A percentile compares a stretch with the other conserved stretches of the same genome.
phyloP scores from a whole-genome alignment of 30 jellyfish, hydroid and myxozoan genomes.

The Chrysaora quinquecirrha region DNA sequence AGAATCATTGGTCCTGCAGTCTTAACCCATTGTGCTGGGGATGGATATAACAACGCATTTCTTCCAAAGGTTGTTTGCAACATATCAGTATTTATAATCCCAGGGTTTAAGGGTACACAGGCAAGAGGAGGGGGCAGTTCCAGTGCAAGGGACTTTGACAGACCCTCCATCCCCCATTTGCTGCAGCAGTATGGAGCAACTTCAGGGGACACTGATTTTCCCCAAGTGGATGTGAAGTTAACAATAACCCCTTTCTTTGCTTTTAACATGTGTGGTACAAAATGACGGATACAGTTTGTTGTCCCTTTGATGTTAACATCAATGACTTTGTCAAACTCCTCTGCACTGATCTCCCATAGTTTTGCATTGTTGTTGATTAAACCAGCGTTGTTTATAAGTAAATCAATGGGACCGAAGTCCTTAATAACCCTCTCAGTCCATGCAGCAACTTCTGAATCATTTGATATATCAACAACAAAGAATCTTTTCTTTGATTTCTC shows the following conservation, averaged over 20 bases:
- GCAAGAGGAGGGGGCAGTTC: constrained; percentile 91
- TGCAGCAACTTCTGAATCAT: constrained; percentile 44
- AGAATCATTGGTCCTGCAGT: constrained; percentile 74
- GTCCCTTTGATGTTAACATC: constrained; percentile 83
- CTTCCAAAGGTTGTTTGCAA: constrained; percentile 62
- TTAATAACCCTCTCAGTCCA: constrained; percentile 53
- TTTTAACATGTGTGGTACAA: constrained; percentile 78
- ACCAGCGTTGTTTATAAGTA: constrained; percentile 80
- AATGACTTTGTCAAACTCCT: constrained; percentile 67
- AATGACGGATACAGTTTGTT: constrained; percentile 63
- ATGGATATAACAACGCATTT: constrained; percentile 25
- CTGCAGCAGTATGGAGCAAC: constrained; percentile 92
- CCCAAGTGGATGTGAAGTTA: constrained; percentile 85
- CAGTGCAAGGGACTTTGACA: constrained; percentile 72
- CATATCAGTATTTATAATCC: constrained; percentile 79
- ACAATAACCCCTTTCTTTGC: constrained; percentile 77
- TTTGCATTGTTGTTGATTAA: constrained; percentile 22
- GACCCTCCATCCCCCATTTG: constrained; percentile 90
- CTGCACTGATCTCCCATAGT: constrained; percentile 69
- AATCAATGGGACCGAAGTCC: constrained; percentile 62
- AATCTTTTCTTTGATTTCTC: constrained; percentile 4
- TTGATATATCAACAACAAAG: constrained; percentile 57
- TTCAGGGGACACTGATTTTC: constrained; percentile 57
- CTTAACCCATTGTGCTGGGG: constrained; percentile 77
- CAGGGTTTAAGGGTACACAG: constrained; percentile 85